A percentile compares a stretch with the other conserved stretches of the same genome.
Evolutionary conservation across 2,888 invertebrate species (phyloP).

Genomic region (Netelia melanura): DNA sequence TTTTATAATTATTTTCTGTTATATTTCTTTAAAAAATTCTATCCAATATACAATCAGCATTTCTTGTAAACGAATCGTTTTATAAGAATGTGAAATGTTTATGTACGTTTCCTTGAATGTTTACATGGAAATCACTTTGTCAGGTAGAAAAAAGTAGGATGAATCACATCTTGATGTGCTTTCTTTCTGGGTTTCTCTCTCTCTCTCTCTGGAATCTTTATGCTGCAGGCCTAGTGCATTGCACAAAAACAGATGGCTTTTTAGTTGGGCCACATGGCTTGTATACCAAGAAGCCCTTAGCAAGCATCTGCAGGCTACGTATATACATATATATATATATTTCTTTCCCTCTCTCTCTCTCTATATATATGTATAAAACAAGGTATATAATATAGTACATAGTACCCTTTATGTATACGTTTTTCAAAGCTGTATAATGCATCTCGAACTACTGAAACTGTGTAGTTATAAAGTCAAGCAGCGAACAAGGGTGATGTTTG

Average conservation of each 20-base stretch:
- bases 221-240: conserved; percentile 29
- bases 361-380: background rate
- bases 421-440: conserved; percentile 11
- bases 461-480: conserved; percentile 29
- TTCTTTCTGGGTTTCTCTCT: background rate
- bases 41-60: too few relatives aligned
- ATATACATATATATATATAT: conserved; percentile 55
- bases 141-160: too few relatives aligned
- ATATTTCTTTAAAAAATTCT: background rate
- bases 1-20: background rate
- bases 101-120: too few relatives aligned
- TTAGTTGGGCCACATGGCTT: conserved; percentile 78
- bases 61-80: too few relatives aligned
- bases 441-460: conserved; percentile 17
- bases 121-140: too few relatives aligned
- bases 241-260: conserved; percentile 62
- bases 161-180: background rate
- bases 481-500: conserved; percentile 51
- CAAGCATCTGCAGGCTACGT: conserved; percentile 74
- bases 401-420: conserved; percentile 5
- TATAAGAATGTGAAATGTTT: too few relatives aligned
- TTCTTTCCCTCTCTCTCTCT: background rate
- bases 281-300: conserved; percentile 62
- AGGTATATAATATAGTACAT: background rate
- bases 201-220: conserved; percentile 30